Conservation (phyloP, 2,797 vertebrate genomes). For the Coregonus sp. region DNA sequence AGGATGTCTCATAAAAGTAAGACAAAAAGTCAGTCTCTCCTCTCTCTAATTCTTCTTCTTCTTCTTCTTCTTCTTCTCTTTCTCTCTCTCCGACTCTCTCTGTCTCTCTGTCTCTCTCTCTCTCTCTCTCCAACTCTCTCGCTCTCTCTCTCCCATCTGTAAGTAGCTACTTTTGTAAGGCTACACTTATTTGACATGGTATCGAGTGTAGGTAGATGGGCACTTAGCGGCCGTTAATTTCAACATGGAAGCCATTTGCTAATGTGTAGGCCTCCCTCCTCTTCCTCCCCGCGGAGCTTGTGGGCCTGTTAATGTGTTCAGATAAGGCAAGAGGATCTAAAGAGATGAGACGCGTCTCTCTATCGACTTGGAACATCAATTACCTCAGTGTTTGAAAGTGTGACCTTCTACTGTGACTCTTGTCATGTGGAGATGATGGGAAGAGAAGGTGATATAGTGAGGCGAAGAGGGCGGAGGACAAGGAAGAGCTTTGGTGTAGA, state of each 20-base stretch:
- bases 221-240: slow-evolving; percentile 38
- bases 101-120: too few relatives aligned
- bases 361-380: slow-evolving; percentile 9
- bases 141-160: not conserved
- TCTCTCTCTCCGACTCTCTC: not conserved
- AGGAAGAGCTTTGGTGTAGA: not conserved
- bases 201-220: slow-evolving; percentile 6
- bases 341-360: not conserved
- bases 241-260: slow-evolving; percentile 36
- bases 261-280: slow-evolving; percentile 21
- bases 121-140: too few relatives aligned
- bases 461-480: not conserved
- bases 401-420: not conserved
- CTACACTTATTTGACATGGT: slow-evolving; percentile 15
- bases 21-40: slow-evolving; percentile 24
- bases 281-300: not conserved
- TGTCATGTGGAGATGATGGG: not conserved
- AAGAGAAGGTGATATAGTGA: not conserved
- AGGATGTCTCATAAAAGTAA: too few relatives aligned
- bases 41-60: slow-evolving; percentile 8
- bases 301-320: not conserved
- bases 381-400: not conserved
- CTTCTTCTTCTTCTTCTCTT: not conserved
- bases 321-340: slow-evolving; percentile 20
- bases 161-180: slow-evolving; percentile 14